A percentile compares a stretch with the other conserved stretches of the same genome.
Conservation (phyloP, 2,888 invertebrate genomes). For the Diadegma fenestrale region DNA sequence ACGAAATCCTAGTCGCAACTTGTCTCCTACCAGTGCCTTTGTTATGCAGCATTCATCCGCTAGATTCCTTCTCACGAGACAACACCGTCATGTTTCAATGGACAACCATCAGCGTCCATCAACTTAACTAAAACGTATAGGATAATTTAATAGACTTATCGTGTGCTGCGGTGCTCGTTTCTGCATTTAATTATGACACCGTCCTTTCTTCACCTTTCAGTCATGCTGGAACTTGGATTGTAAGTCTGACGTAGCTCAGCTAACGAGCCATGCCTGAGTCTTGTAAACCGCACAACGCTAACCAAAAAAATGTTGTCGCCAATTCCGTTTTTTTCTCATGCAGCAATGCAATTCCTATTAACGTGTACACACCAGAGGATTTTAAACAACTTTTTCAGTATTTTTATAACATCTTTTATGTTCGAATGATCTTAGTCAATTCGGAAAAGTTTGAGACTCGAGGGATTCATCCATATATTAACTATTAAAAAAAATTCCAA, state of each 20-base stretch:
- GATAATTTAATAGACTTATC: neutral
- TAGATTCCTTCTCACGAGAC: slow-evolving; percentile 23
- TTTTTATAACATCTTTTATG: too few relatives aligned
- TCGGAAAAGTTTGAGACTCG: too few relatives aligned
- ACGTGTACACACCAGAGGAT: too few relatives aligned
- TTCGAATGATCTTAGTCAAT: too few relatives aligned
- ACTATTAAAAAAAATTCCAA: neutral
- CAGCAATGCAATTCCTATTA: too few relatives aligned
- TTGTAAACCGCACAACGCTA: too few relatives aligned
- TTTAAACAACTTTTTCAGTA: too few relatives aligned
- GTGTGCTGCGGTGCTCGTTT: neutral
- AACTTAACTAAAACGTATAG: neutral
- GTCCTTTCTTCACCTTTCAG: neutral
- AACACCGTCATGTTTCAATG: slow-evolving; percentile 9
- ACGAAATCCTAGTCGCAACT: slow-evolving; percentile 62
- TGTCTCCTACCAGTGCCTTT: slow-evolving; percentile 55
- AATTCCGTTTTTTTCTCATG: too few relatives aligned
- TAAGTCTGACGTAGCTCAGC: too few relatives aligned
- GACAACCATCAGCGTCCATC: slow-evolving; percentile 6
- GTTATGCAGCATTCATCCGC: slow-evolving; percentile 46
- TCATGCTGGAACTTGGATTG: neutral
- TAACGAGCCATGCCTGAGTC: too few relatives aligned
- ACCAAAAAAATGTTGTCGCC: too few relatives aligned
- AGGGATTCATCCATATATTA: too few relatives aligned
- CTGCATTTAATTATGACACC: neutral